Conservation (phyloP, 2,888 invertebrate genomes). For the Nebria salina region DNA sequence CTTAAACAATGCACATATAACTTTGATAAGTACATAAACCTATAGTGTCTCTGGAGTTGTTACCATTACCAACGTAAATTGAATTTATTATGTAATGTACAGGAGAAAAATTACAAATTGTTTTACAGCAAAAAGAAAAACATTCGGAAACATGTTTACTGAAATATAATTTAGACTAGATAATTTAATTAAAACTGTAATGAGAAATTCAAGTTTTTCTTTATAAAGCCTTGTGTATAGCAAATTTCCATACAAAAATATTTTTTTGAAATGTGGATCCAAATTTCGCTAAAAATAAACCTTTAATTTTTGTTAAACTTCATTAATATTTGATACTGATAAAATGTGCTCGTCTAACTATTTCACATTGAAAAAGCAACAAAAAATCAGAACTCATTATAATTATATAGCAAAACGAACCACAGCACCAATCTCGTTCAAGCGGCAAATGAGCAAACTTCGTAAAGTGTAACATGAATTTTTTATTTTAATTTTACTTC, state of each 20-base stretch:
- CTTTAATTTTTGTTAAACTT: not conserved
- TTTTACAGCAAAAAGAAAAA: too few species aligned
- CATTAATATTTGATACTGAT: not conserved
- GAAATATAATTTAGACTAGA: too few species aligned
- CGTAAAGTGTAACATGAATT: not conserved
- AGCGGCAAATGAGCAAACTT: slow-evolving; percentile 4
- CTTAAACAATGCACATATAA: not conserved
- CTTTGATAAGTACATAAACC: not conserved
- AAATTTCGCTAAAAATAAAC: not conserved
- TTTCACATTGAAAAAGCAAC: not conserved
- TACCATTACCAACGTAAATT: too few species aligned
- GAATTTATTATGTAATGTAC: too few species aligned
- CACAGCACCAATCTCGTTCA: not conserved
- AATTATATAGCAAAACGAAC: slow-evolving; percentile 2
- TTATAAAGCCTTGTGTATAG: not conserved
- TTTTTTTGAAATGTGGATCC: not conserved
- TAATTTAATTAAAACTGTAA: too few species aligned
- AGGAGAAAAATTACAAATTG: too few species aligned
- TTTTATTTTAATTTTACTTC: not conserved
- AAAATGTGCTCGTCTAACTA: not conserved
- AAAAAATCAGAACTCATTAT: not conserved
- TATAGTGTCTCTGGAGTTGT: not conserved
- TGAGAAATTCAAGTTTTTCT: not conserved
- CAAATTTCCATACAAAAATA: not conserved
- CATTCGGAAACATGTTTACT: too few species aligned